Evolutionary conservation across 2,888 invertebrate genomes (phyloP), one percentile per base, ranked within the genome.

Genomic region (Athalia cordata): DNA sequence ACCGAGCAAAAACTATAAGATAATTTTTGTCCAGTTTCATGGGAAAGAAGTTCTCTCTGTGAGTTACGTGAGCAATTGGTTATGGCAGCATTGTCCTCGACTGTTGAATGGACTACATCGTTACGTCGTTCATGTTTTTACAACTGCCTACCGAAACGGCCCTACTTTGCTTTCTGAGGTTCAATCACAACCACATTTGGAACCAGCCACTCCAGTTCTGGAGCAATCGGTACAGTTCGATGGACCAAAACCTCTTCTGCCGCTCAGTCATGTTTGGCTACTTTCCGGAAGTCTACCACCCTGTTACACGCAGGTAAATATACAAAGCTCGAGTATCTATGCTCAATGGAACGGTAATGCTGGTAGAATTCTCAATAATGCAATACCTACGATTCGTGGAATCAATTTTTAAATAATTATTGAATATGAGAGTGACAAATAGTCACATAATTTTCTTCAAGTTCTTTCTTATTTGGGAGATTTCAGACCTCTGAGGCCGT

Each of bases 11-110:
- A 6, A 65, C n/a, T 65, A 13, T 65, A n/a, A 65, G 13, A 50
- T 2, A 43, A 70, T 55, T 43, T 45, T 15, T 78, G 89, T 89
- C 59, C 83, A 92, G 92, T 97, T 96, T 91, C 95, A 96, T 89
- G 94, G 94, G 49, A 96, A 96, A 89, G 93, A 93, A 79, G 92
- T 92, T 68, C 92, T 97, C 82, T 95, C 95, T 74, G 91, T 94
- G 43, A 94, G 94, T 79, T 97, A 93, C 87, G 94, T 96, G 79
- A 93, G 94, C 75, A 95, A 96, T 87, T 97, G 97, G 97, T 92
- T 97, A 45, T 93, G 94, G 85, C 93, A 94, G 81, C 94, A 97
- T 91, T 94, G 95, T 80, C 95, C 95, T 61, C 92, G 96, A 64
- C 91, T 96, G 62, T 92, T 97, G 62, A 92, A 95, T 78, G 94